Conservation (phyloP, 92 coral and sea anemone genomes). For the Zoanthus solanderi region DNA sequence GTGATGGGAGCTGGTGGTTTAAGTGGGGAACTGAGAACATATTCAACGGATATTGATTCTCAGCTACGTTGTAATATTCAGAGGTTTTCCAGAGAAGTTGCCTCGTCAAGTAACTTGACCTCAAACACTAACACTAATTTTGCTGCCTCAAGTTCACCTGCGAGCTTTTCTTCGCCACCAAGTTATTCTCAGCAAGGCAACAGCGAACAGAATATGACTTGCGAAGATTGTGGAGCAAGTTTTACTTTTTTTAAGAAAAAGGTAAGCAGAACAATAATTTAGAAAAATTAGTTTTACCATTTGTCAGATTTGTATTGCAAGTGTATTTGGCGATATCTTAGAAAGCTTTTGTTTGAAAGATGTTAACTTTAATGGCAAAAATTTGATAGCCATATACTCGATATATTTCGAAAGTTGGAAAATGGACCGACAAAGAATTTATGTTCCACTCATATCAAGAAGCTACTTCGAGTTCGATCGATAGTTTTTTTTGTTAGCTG, state of each 20-base stretch:
- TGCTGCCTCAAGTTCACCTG: conserved; percentile 18
- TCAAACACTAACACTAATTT: conserved; percentile 8
- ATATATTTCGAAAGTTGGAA: background rate
- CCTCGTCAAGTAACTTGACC: conserved; percentile 39
- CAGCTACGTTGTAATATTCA: conserved; percentile 71
- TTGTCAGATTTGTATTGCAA: background rate
- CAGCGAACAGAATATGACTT: conserved; percentile 76
- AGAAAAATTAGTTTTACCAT: background rate
- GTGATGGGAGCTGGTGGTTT: conserved; percentile 97
- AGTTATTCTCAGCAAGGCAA: conserved; percentile 31
- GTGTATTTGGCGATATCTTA: background rate
- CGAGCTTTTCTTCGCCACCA: conserved; percentile 51
- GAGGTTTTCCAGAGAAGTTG: conserved; percentile 52
- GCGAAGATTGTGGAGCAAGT: conserved; percentile 77
- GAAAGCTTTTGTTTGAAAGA: background rate
- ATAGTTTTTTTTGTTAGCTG: background rate
- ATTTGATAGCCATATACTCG: background rate
- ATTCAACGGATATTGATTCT: conserved; percentile 75
- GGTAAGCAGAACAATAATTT: conserved; percentile 55
- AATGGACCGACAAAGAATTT: background rate
- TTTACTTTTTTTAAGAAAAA: conserved; percentile 81
- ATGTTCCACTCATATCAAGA: background rate
- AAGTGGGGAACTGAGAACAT: conserved; percentile 83
- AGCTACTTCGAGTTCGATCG: background rate
- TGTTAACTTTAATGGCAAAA: background rate